Percentiles rank a stretch among this genome's conserved stretches.
Conservation (phyloP, 2,797 vertebrate genomes). For the Pangasius larnaudii region DNA sequence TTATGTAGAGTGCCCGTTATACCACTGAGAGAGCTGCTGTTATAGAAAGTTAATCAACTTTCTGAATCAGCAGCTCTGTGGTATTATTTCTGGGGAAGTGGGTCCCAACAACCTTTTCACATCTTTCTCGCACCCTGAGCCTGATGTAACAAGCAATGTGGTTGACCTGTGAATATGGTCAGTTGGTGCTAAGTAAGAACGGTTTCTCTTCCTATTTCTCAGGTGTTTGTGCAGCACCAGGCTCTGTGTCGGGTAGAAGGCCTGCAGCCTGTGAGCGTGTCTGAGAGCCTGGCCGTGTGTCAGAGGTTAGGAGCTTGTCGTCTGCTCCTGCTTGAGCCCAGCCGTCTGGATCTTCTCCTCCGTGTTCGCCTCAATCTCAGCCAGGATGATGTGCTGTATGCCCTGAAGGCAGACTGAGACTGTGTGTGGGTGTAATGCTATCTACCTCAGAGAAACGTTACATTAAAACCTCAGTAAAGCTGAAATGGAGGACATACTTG, state of each 20-base stretch:
- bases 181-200: neutral
- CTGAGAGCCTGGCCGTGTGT: constrained; percentile 84
- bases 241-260: constrained; percentile 90
- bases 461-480: neutral
- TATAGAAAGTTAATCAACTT: neutral
- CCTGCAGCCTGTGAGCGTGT: constrained; percentile 79
- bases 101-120: neutral
- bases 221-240: constrained; percentile 89
- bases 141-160: neutral
- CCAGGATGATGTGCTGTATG: constrained; percentile 89
- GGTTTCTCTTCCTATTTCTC: neutral
- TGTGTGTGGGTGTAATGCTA: neutral
- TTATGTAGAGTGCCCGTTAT: neutral
- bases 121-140: neutral
- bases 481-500: neutral
- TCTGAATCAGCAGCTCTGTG: neutral
- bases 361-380: constrained; percentile 89
- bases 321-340: constrained; percentile 86
- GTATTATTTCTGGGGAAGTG: neutral
- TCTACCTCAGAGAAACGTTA: neutral
- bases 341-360: constrained; percentile 83
- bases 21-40: neutral
- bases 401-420: constrained; percentile 80
- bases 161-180: neutral
- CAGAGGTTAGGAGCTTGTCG: constrained; percentile 85